Conservation (phyloP, 2,888 invertebrate species). For the Fabriciana adippe region DNA sequence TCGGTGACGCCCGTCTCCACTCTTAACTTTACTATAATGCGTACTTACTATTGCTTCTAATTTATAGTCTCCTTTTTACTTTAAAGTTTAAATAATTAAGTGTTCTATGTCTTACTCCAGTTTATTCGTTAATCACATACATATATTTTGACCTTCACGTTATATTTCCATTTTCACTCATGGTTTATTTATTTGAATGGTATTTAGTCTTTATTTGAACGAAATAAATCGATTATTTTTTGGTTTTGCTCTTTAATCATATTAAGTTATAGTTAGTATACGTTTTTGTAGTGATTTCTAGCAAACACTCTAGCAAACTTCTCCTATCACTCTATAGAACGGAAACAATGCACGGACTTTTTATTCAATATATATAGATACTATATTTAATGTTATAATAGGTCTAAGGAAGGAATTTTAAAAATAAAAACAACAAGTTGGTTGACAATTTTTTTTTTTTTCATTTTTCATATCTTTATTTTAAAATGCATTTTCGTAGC, state of each 20-base stretch:
- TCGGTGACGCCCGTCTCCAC: slow-evolving; percentile 51
- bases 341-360: slow-evolving; percentile 3
- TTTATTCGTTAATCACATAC: too few relatives aligned
- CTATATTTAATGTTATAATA: too few relatives aligned
- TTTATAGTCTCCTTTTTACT: slow-evolving; percentile 19
- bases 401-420: not conserved
- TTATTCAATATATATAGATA: not conserved
- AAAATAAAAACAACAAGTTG: not conserved
- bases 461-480: slow-evolving; percentile 11
- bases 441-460: not conserved
- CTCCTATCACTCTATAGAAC: slow-evolving; percentile 4
- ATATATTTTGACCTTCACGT: too few relatives aligned
- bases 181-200: too few relatives aligned
- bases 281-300: not conserved
- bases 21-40: slow-evolving; percentile 41
- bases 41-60: slow-evolving; percentile 20
- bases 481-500: slow-evolving; percentile 19
- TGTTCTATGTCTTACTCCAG: too few relatives aligned
- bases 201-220: too few relatives aligned
- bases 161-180: too few relatives aligned
- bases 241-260: too few relatives aligned
- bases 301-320: not conserved
- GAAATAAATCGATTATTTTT: too few relatives aligned
- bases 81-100: too few relatives aligned
- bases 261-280: too few relatives aligned